Conservation (phyloP, 1,140 invertebrate genomes). For the Drosophila pseudoobscura region DNA sequence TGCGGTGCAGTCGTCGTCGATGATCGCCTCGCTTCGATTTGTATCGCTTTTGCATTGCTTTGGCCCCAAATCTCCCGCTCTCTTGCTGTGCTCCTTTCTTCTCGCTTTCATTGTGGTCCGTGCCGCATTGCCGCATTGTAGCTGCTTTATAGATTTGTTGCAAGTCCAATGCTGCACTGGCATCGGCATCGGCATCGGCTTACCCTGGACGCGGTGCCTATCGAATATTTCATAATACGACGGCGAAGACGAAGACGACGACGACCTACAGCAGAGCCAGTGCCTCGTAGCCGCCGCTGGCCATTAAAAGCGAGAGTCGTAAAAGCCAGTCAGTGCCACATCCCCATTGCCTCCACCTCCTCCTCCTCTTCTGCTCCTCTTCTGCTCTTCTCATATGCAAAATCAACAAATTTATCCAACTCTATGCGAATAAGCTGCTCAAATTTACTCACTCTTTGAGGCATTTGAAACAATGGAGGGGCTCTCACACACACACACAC, state of each 20-base stretch:
- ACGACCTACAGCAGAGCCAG: slow-evolving; percentile 71
- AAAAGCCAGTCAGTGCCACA: slow-evolving; percentile 43
- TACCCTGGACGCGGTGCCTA: slow-evolving; percentile 57
- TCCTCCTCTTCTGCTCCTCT: neutral
- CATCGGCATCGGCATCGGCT: slow-evolving; percentile 28
- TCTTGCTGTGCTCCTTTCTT: slow-evolving; percentile 26
- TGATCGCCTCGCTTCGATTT: slow-evolving; percentile 75
- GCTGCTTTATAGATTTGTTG: slow-evolving; percentile 70
- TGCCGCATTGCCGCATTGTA: slow-evolving; percentile 40
- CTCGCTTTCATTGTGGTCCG: slow-evolving; percentile 52
- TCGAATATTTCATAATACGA: slow-evolving; percentile 74
- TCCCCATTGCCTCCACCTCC: too few species aligned
- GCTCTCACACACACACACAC: slow-evolving; percentile 29
- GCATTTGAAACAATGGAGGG: slow-evolving; percentile 65
- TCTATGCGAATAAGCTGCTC: slow-evolving; percentile 23
- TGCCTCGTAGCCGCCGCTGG: slow-evolving; percentile 30
- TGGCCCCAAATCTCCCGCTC: slow-evolving; percentile 42
- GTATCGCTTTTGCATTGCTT: slow-evolving; percentile 62
- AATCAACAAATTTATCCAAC: slow-evolving; percentile 56
- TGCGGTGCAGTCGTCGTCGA: slow-evolving; percentile 21
- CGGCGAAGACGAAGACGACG: slow-evolving; percentile 5
- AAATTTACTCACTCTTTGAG: slow-evolving; percentile 63
- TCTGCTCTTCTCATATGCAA: slow-evolving; percentile 67
- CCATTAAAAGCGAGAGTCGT: slow-evolving; percentile 79
- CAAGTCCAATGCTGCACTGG: slow-evolving; percentile 27